Percentiles rank a stretch among this genome's conserved stretches.
These are phyloP conservation scores for Mesaphorura yosii DNA, from an alignment of 1,140 invertebrate genomes.

Conservation along the genomic window DNA sequence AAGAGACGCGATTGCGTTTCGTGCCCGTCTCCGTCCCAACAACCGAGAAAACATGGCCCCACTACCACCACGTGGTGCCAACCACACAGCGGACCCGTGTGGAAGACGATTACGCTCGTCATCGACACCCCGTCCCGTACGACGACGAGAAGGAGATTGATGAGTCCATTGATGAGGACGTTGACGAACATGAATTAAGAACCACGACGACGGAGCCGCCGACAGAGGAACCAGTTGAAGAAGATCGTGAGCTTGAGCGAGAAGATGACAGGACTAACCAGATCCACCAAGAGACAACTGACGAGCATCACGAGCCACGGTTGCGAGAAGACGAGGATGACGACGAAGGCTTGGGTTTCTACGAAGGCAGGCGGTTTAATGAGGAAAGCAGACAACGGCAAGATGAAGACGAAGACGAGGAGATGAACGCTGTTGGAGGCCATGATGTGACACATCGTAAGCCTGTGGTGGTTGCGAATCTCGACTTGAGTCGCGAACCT, in stretches of 20 bases:
- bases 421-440: background rate
- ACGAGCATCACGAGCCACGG: background rate
- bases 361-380: constrained; percentile 1
- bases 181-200: constrained; percentile 1
- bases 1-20: no score
- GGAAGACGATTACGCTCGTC: no score
- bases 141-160: background rate
- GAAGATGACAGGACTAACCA: no score
- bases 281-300: background rate
- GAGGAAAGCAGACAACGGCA: constrained; percentile 1
- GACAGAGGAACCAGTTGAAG: background rate
- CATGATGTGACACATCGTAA: background rate
- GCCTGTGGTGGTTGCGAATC: no score
- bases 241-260: no score
- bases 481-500: background rate
- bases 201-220: no score
- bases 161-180: constrained; percentile 1
- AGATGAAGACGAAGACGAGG: background rate
- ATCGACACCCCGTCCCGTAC: background rate
- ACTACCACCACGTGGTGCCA: no score
- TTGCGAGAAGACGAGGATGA: constrained; percentile 10
- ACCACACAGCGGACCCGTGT: no score
- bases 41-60: no score
- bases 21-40: no score
- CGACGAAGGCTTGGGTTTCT: background rate